These are phyloP conservation scores for human DNA, from an alignment of 2,113 vertebrate species.

Conservation along the genomic window DNA sequence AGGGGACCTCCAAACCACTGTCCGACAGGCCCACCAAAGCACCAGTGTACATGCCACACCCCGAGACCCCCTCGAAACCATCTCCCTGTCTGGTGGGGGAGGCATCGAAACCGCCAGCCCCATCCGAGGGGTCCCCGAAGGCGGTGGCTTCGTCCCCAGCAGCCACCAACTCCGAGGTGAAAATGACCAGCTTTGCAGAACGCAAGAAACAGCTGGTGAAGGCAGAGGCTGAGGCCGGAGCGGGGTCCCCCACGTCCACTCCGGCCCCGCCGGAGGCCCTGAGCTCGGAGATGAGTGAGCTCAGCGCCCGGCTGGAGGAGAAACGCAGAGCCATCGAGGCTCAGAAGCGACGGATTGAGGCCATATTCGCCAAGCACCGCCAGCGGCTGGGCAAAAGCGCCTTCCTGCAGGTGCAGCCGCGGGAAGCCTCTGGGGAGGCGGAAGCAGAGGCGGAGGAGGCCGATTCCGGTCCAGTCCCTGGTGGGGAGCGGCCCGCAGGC, in stretches of 20 bases:
- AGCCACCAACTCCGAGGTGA: slow-evolving; percentile 87
- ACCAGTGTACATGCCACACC: slow-evolving; percentile 45
- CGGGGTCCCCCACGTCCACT: background rate
- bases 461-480: slow-evolving; percentile 15
- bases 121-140: slow-evolving; percentile 60
- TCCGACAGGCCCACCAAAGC: slow-evolving; percentile 50
- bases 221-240: slow-evolving; percentile 55
- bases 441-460: slow-evolving; percentile 69
- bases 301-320: slow-evolving; percentile 92
- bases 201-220: slow-evolving; percentile 89
- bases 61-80: background rate
- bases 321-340: slow-evolving; percentile 95
- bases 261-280: slow-evolving; percentile 80
- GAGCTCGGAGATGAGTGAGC: slow-evolving; percentile 91
- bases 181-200: slow-evolving; percentile 96
- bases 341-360: slow-evolving; percentile 95
- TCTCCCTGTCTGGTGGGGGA: slow-evolving; percentile 43
- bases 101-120: background rate
- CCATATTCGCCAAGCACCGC: slow-evolving; percentile 94
- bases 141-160: slow-evolving; percentile 1
- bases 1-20: slow-evolving; percentile 65
- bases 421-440: slow-evolving; percentile 82
- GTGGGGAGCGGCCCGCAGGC: slow-evolving; percentile 63
- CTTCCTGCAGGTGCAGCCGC: slow-evolving; percentile 90
- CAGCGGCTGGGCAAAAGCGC: slow-evolving; percentile 93